Evolutionary conservation across 2,888 invertebrate species (phyloP).

Genomic region (Drosophila meridiana): DNA sequence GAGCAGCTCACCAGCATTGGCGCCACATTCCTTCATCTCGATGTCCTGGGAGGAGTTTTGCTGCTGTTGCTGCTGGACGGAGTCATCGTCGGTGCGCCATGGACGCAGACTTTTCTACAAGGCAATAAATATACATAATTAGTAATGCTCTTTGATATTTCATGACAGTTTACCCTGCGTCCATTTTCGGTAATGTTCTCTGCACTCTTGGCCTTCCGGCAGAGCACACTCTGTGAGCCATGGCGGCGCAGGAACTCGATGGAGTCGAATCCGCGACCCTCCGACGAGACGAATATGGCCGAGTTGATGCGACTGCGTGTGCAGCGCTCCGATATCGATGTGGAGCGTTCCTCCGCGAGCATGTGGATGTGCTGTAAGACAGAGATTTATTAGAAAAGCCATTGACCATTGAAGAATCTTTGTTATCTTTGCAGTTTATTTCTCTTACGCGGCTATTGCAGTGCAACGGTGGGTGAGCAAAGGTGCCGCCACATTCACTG

Average conservation of each 20-base stretch:
- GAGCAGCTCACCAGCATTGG: slow-evolving; percentile 62
- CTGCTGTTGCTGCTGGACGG: slow-evolving; percentile 68
- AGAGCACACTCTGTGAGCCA: slow-evolving; percentile 92
- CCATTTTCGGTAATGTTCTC: slow-evolving; percentile 88
- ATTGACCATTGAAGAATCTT: slow-evolving; percentile 8
- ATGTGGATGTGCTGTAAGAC: slow-evolving; percentile 89
- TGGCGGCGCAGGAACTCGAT: slow-evolving; percentile 92
- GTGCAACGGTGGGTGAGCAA: slow-evolving; percentile 83
- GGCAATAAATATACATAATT: background rate
- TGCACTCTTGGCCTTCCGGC: slow-evolving; percentile 92
- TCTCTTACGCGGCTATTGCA: slow-evolving; percentile 83
- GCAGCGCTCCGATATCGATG: slow-evolving; percentile 88
- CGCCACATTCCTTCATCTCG: slow-evolving; percentile 68
- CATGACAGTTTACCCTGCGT: slow-evolving; percentile 74
- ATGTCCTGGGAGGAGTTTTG: slow-evolving; percentile 72
- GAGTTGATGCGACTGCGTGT: slow-evolving; percentile 93
- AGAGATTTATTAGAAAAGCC: slow-evolving; percentile 35
- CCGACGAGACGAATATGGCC: slow-evolving; percentile 92
- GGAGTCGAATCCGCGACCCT: slow-evolving; percentile 91
- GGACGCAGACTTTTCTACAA: slow-evolving; percentile 83
- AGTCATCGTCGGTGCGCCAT: slow-evolving; percentile 83
- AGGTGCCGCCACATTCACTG: slow-evolving; percentile 83
- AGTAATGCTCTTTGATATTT: background rate
- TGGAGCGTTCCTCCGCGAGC: slow-evolving; percentile 89
- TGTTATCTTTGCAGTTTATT: slow-evolving; percentile 21